Conservation (phyloP, 2,888 invertebrate species). For the Podotricha telesiphe region DNA sequence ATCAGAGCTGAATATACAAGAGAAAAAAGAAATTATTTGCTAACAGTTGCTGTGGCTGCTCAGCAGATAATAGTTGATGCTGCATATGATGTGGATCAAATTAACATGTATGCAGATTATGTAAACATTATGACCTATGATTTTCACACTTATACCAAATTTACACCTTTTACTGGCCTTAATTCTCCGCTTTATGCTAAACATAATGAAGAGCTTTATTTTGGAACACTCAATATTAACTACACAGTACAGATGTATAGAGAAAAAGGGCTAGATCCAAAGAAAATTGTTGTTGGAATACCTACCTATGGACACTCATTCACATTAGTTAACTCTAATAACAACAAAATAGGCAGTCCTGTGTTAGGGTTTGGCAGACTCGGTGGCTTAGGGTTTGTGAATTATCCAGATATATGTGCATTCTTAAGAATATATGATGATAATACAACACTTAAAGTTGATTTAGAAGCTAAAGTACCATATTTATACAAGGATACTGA, state of each 20-base stretch:
- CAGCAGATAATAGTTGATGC: slow-evolving; percentile 88
- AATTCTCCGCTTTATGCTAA: slow-evolving; percentile 91
- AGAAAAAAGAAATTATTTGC: slow-evolving; percentile 83
- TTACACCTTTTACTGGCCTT: slow-evolving; percentile 91
- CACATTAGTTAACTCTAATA: slow-evolving; percentile 86
- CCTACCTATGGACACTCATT: slow-evolving; percentile 95
- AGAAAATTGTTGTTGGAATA: slow-evolving; percentile 92
- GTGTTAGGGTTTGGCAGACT: slow-evolving; percentile 87
- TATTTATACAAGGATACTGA: slow-evolving; percentile 87
- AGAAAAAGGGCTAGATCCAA: slow-evolving; percentile 87
- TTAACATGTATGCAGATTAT: slow-evolving; percentile 92
- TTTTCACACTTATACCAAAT: slow-evolving; percentile 90
- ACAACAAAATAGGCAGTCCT: slow-evolving; percentile 88
- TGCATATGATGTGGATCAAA: slow-evolving; percentile 90
- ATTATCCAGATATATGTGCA: slow-evolving; percentile 87
- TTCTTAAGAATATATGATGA: slow-evolving; percentile 81
- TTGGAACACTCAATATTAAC: slow-evolving; percentile 90
- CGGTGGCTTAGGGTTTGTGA: slow-evolving; percentile 88
- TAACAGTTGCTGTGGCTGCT: slow-evolving; percentile 92
- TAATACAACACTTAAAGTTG: slow-evolving; percentile 82
- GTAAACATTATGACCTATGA: slow-evolving; percentile 97
- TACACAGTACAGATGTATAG: slow-evolving; percentile 92
- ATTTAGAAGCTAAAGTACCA: slow-evolving; percentile 88
- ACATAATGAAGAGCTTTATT: slow-evolving; percentile 84
- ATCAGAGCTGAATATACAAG: slow-evolving; percentile 86